Base-by-base conservation (phyloP, 1,140 invertebrate species). In the Trichonephila inaurata region DNA sequence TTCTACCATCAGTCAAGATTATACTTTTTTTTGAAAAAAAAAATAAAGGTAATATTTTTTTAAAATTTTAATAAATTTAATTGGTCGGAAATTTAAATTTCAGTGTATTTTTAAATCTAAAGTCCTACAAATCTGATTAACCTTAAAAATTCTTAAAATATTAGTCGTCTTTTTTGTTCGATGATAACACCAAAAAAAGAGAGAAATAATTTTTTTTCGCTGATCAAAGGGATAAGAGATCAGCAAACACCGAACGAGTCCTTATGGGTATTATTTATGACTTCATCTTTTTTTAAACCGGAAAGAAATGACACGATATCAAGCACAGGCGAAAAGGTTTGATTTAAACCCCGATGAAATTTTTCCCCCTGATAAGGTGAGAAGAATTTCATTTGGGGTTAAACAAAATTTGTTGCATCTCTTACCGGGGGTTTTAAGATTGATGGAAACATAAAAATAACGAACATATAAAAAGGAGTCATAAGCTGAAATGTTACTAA, bases 391-490 rank as follows among this genome's bases (percentile, higher is more conserved):
- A 40, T 40, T 2, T 40, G 33, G 33, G 4, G 3, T 40, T 40
- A 40, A 40, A 40, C 33, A 40, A 40, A 40, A 40, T n/a, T 4
- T 40, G 33, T 40, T 40, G 33, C 33, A 40, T 40, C 33, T 12
- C n/a, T 51, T 93, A 93, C 92, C 86, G n/a, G 89, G 64, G 16
- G 28, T 69, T n/a, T 40, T 85, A 60, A 93, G 92, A 81, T 28
- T 69, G 28, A 82, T 83, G 61, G 60, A 64, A 3, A 61, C 24
- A 66, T 87, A 62, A 88, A n/a, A 18, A 62, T 72, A 62, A 58
- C 51, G 62, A 81, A 44, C 8, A 58, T 19, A 93, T 12, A n/a
- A 58, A 33, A 61, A 77, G 64, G 24, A 24, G 64, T 69, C 62
- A 44, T 44, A 83, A 18, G 82, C 82, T 44, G 83, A 86, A 64